These are phyloP conservation scores for Apodemia mormo DNA, from an alignment of 2,888 invertebrate species.

Conservation along the genomic window DNA sequence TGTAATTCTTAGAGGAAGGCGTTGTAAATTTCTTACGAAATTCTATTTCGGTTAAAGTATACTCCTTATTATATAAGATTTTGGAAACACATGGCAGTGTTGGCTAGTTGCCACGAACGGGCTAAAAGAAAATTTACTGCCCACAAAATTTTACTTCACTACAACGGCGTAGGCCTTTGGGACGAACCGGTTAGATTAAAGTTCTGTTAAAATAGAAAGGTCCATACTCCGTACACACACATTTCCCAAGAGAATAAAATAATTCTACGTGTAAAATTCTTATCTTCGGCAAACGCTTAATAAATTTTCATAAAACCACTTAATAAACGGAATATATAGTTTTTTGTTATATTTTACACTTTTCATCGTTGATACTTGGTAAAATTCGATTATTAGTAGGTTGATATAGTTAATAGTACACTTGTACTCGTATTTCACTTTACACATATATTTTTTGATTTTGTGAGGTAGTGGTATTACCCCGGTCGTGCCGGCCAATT, in stretches of 20 bases:
- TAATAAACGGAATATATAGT: too few species aligned
- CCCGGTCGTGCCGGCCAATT: too few species aligned
- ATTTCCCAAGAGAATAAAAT: conserved; percentile 19
- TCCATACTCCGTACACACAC: conserved; percentile 5
- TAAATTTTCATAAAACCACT: neutral
- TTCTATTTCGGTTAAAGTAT: neutral
- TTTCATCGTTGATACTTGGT: too few species aligned
- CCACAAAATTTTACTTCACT: conserved; percentile 58
- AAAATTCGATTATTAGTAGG: too few species aligned
- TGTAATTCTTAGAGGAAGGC: neutral
- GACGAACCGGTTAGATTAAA: conserved; percentile 39
- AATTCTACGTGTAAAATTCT: conserved; percentile 10
- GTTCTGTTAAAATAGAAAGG: conserved; percentile 37
- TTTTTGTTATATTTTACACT: too few species aligned
- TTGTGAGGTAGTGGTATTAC: too few species aligned
- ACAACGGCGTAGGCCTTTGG: conserved; percentile 33
- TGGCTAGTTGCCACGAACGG: conserved; percentile 61
- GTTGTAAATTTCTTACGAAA: neutral
- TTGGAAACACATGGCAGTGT: conserved; percentile 31
- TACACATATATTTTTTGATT: too few species aligned
- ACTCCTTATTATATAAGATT: conserved; percentile 8
- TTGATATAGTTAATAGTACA: too few species aligned
- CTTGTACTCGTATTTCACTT: too few species aligned
- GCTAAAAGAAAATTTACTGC: conserved; percentile 67
- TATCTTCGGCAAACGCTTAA: neutral